Conservation (phyloP, 2,888 invertebrate species). For the Athetis lepigone region DNA sequence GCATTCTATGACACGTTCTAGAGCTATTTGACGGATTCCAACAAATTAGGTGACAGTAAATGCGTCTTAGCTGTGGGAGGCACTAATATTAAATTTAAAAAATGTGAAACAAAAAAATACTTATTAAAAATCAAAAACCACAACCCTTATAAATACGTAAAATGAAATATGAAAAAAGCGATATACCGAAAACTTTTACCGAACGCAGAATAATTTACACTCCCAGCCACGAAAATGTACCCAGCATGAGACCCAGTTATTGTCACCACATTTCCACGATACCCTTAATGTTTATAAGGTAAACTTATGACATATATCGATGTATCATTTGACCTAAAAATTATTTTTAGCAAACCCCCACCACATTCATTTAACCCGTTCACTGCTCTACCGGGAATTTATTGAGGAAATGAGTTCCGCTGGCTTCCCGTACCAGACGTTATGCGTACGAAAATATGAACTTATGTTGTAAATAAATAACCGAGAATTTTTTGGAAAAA, state of each 20-base stretch:
- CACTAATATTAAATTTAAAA: too few relatives aligned
- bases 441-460: conserved; percentile 64
- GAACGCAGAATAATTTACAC: neutral
- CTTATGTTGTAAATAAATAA: conserved; percentile 63
- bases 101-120: too few relatives aligned
- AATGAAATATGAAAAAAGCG: neutral
- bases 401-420: conserved; percentile 67
- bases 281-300: conserved; percentile 23
- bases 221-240: neutral
- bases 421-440: conserved; percentile 56
- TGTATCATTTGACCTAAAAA: conserved; percentile 62
- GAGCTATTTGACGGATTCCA: too few relatives aligned
- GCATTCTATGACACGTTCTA: too few relatives aligned
- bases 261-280: conserved; percentile 24
- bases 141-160: neutral
- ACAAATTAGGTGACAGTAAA: too few relatives aligned
- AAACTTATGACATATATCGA: conserved; percentile 48
- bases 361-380: conserved; percentile 67
- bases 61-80: too few relatives aligned
- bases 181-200: neutral
- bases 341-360: conserved; percentile 54
- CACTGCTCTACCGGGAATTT: conserved; percentile 63
- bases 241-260: conserved; percentile 17
- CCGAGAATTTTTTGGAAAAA: conserved; percentile 47
- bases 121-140: too few relatives aligned